phyloP scores from a whole-genome alignment of 2,888 invertebrate genomes.

The Bugula neritina region DNA sequence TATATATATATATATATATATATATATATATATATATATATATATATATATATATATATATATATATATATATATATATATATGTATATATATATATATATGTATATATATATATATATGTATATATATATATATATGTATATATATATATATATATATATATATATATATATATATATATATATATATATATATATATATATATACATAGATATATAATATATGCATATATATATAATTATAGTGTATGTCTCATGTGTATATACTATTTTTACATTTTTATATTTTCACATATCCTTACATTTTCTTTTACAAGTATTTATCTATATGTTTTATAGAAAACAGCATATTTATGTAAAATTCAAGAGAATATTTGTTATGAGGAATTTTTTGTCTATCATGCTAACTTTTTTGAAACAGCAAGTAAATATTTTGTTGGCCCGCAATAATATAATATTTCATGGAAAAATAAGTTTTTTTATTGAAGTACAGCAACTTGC shows the following conservation, averaged over 20 bases:
- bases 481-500: background rate
- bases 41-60: conserved; percentile 2
- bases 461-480: background rate
- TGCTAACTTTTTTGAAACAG: too few species aligned
- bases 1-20: conserved; percentile 15
- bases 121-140: background rate
- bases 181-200: background rate
- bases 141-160: background rate
- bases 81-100: background rate
- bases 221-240: background rate
- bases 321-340: background rate
- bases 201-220: background rate
- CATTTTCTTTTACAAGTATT: background rate
- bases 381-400: too few species aligned
- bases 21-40: conserved; percentile 16
- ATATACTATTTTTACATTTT: too few species aligned
- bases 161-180: background rate
- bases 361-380: too few species aligned
- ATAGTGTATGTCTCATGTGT: background rate
- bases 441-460: background rate
- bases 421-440: background rate
- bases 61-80: background rate
- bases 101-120: background rate
- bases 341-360: background rate
- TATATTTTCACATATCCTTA: background rate